Base-by-base conservation (phyloP, 2,797 vertebrate genomes). In the Poecilia gillii region DNA sequence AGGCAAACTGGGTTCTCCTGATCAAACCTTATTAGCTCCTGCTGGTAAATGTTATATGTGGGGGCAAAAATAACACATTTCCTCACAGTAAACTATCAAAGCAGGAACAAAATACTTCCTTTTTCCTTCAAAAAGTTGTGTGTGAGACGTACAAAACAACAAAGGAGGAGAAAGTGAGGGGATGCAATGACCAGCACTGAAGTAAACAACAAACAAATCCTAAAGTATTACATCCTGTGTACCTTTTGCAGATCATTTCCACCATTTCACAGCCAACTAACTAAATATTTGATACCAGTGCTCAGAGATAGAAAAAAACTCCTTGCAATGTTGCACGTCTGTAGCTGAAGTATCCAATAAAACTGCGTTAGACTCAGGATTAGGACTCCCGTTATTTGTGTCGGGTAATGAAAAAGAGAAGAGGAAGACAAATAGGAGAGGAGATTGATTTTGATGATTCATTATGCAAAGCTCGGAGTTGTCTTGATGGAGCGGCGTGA, bases 361-460 rank as follows among this genome's bases (percentile, higher is more conserved):
- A 94, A 88, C 88, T 88, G 86, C 83, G 84, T 93, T 92, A 90
- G 90, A 91, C 71, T 76, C 85, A 79, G 90, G 93, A 95, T 95
- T 94, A 94, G 85, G 73, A 47, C 62, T 76, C 84, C 87, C 90
- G 92, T 91, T 95, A 92, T 95, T 95, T 94, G 93, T 93, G 91
- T 91, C 76, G 36, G 84, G 89, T 94, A 93, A 93, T 93, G 93
- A 94, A 94, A 94, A 94, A 91, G 82, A 87, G 88, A 76, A 90
- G 87, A 87, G 82, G 83, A 83, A 94, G 89, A 92, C 82, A 80
- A 95, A 93, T 86, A 86, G 80, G 84, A 79, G 62, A 74, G 79
- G 80, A 79, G 90, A 94, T 90, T 93, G 93, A 93, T 93, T 91
- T 75, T 83, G 90, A 93, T 92, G 87, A 92, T 93, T 91, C 93